Evolutionary conservation across 2,888 invertebrate species (phyloP), one percentile per base, ranked within the genome.

Genomic region (Callinectes sapidus): DNA sequence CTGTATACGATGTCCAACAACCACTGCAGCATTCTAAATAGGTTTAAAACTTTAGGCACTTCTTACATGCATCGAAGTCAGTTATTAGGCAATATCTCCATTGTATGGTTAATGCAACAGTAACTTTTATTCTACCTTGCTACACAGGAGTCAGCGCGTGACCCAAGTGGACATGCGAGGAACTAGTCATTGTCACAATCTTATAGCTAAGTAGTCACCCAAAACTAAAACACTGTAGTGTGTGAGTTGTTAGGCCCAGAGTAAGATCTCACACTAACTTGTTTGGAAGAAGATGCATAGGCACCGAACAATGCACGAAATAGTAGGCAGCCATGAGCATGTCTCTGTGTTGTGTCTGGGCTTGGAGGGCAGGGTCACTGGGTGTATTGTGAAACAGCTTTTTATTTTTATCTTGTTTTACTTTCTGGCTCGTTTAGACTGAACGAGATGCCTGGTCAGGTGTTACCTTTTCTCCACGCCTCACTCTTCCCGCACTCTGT

Each of bases 1-100:
- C 81, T 81, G 81, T 81, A 81, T 81, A 81, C 81, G 81, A 81
- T 81, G 81, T 81, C 18, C 81, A 81, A 81, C 81, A 81, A 81
- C 81, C 32, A 81, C 81, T 32, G 32, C 81, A 81, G 35, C 81
- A 81, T 81, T 35, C 81, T 81, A 16, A 35, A 16, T 81, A 81
- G 81, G 32, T 81, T 81, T 81, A 35, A 35, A 81, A 81, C 81
- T 81, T 81, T 81, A 35, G 35, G 32, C 81, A 35, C 32, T 81
- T 81, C 81, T 35, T 35, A 81, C 81, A 81, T 35, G 81, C 81
- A 81, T 81, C 81, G 81, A 81, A 81, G 81, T 81, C 81, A 81
- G 18, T 81, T 81, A 35, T 81, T 81, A 81, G 81, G 81, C 81
- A 81, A 81, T 35, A 81, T 35, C 35, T 81, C 81, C 81, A 81